A percentile compares a stretch with the other conserved stretches of the same genome.
Evolutionary conservation across 2,797 vertebrate species (phyloP).

Genomic region (Rhinophrynus dorsalis): DNA sequence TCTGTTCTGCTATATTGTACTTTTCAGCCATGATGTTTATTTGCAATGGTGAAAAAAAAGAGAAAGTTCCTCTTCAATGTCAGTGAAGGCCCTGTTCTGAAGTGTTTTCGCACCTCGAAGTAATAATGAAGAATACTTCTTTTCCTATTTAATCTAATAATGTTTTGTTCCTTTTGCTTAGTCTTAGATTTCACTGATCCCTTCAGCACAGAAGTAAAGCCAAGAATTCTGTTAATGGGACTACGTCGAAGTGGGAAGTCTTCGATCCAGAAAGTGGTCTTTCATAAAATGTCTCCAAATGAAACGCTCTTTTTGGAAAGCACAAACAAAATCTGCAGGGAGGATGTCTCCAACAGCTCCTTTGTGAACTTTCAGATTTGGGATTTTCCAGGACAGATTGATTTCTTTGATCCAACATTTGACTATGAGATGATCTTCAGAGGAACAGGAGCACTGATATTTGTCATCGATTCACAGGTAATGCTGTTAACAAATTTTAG

Average conservation of each 20-base stretch:
- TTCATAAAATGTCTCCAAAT: constrained; percentile 90
- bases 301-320: constrained; percentile 89
- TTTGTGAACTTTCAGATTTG: constrained; percentile 91
- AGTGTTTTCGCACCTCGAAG: no score
- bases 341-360: constrained; percentile 88
- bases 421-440: constrained; percentile 93
- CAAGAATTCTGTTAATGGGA: constrained; percentile 91
- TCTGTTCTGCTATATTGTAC: no score
- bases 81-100: no score
- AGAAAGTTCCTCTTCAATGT: no score
- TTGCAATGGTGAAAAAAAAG: no score
- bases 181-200: constrained; percentile 83
- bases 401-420: constrained; percentile 88
- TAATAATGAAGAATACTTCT: no score
- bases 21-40: no score
- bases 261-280: constrained; percentile 94
- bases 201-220: constrained; percentile 87
- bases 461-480: constrained; percentile 91
- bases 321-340: constrained; percentile 88
- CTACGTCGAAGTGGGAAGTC: constrained; percentile 91
- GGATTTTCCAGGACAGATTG: constrained; percentile 90
- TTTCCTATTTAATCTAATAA: no score
- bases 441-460: constrained; percentile 86
- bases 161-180: no score
- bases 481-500: neutral